A percentile compares a stretch with the other conserved stretches of the same genome.
Conservation (phyloP, 2,888 invertebrate genomes). For the Siphonodentalium dalli region DNA sequence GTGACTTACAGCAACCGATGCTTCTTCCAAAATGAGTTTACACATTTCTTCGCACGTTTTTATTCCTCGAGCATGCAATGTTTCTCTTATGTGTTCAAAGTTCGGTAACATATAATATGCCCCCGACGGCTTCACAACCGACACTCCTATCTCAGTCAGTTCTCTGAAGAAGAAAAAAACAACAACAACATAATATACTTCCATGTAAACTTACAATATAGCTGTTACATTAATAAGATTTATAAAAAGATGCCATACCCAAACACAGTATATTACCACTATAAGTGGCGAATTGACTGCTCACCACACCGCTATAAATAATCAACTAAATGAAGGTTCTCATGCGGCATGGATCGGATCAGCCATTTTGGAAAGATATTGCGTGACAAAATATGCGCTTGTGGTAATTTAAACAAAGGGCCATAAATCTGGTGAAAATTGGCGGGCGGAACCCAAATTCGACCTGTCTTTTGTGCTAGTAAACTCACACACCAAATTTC, state of each 20-base stretch:
- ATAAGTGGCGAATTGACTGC: not conserved
- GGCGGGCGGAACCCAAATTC: no score
- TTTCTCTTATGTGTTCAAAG: slow-evolving; percentile 46
- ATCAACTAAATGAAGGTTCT: no score
- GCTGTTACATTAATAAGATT: not conserved
- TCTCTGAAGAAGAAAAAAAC: slow-evolving; percentile 37
- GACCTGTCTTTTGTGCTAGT: no score
- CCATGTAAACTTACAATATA: no score
- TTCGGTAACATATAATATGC: slow-evolving; percentile 63
- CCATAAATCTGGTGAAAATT: no score
- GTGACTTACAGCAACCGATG: slow-evolving; percentile 55
- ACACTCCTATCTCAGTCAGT: slow-evolving; percentile 51
- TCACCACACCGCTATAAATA: no score
- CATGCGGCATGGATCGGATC: no score
- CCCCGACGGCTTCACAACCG: slow-evolving; percentile 43
- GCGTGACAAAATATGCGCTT: no score
- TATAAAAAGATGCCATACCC: not conserved
- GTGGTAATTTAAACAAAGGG: no score
- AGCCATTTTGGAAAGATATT: no score
- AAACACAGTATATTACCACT: not conserved
- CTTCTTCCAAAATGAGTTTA: slow-evolving; percentile 49
- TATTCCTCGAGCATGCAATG: slow-evolving; percentile 44
- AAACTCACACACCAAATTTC: no score
- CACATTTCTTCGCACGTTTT: slow-evolving; percentile 57
- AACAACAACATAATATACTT: not conserved